These are phyloP conservation scores for Halictus quadricinctus DNA, from an alignment of 2,888 invertebrate species.

Conservation along the genomic window DNA sequence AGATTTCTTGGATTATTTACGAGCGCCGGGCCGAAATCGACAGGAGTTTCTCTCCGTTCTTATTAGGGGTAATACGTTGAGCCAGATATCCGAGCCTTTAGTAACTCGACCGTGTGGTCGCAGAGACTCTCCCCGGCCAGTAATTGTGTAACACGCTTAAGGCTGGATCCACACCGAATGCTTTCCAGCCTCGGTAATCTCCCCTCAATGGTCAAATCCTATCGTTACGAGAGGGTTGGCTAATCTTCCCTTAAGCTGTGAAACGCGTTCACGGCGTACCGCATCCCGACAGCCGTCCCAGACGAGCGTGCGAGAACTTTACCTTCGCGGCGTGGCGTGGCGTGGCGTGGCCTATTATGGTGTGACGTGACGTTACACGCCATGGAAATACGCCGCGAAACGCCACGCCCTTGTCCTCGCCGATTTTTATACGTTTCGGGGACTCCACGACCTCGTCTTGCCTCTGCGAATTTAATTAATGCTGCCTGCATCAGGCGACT, in stretches of 20 bases:
- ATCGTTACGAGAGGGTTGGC: constrained; percentile 64
- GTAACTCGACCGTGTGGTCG: constrained; percentile 56
- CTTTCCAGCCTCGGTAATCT: constrained; percentile 64
- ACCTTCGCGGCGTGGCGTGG: not conserved
- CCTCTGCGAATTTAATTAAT: not conserved
- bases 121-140: constrained; percentile 46
- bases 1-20: constrained; percentile 43
- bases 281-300: constrained; percentile 23
- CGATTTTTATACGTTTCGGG: not conserved
- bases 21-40: constrained; percentile 49
- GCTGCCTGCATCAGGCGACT: too few relatives aligned
- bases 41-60: constrained; percentile 66
- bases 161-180: constrained; percentile 63
- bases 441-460: not conserved
- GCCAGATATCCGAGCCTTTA: constrained; percentile 47
- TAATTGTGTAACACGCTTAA: constrained; percentile 71
- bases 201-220: constrained; percentile 69
- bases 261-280: constrained; percentile 56
- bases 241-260: constrained; percentile 68
- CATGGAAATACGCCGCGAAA: not conserved
- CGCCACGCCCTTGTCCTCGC: not conserved
- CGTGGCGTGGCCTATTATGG: not conserved
- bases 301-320: not conserved
- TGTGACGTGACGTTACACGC: not conserved
- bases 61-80: constrained; percentile 73